These are phyloP conservation scores for Xylota sylvarum DNA, from an alignment of 2,888 invertebrate species.

Conservation along the genomic window DNA sequence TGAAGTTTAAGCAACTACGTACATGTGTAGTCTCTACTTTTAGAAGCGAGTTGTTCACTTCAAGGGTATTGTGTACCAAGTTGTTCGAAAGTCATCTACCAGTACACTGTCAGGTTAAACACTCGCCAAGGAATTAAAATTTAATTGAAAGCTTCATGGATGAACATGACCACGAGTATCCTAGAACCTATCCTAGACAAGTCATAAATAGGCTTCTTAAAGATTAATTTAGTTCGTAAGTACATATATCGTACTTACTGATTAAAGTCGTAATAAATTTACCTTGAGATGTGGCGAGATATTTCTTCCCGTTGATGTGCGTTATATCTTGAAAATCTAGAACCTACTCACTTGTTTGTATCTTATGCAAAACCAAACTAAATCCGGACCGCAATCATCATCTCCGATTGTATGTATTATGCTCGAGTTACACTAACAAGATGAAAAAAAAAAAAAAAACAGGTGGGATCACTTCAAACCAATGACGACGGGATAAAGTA, in stretches of 20 bases:
- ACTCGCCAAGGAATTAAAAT: too few species aligned
- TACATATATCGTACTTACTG: not conserved
- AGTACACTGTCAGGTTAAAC: too few species aligned
- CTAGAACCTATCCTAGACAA: not conserved
- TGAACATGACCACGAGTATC: not conserved
- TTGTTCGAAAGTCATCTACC: too few species aligned
- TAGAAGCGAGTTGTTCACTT: too few species aligned
- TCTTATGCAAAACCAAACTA: constrained; percentile 24
- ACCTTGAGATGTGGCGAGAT: constrained; percentile 65
- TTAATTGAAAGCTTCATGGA: too few species aligned
- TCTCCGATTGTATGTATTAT: constrained; percentile 54
- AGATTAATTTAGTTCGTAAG: not conserved
- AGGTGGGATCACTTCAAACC: constrained; percentile 64
- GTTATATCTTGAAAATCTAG: constrained; percentile 55
- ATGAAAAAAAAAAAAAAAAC: constrained; percentile 31
- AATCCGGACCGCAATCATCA: constrained; percentile 59
- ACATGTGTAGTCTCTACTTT: too few species aligned
- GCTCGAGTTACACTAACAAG: constrained; percentile 37
- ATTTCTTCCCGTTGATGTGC: constrained; percentile 52
- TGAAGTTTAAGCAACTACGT: too few species aligned
- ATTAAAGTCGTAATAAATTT: constrained; percentile 58
- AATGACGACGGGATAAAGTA: constrained; percentile 19
- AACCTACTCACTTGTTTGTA: constrained; percentile 51
- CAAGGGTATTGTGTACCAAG: too few species aligned
- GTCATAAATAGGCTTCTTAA: too few species aligned